phyloP scores from a whole-genome alignment of 2,888 invertebrate genomes.

The Cenopis cana region DNA sequence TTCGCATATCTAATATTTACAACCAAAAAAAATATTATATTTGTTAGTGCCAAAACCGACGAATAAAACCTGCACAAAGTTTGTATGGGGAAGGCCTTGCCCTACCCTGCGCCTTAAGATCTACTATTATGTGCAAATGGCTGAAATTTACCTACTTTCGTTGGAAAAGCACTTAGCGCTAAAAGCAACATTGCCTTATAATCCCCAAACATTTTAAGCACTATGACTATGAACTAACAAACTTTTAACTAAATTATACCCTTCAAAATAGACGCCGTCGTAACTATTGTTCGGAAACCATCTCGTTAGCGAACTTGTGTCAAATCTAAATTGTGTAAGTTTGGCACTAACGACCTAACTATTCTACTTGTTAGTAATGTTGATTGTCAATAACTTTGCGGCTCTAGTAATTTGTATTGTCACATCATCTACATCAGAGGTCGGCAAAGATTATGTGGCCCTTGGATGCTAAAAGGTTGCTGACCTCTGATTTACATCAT shows the following conservation, averaged over 20 bases:
- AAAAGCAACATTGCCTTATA: background rate
- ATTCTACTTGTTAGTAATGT: slow-evolving; percentile 28
- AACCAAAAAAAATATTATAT: too few species aligned
- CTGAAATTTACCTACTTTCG: background rate
- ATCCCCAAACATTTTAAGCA: slow-evolving; percentile 1
- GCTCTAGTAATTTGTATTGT: background rate
- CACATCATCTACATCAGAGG: too few species aligned
- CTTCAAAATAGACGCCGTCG: slow-evolving; percentile 1
- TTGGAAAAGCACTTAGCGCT: slow-evolving; percentile 13
- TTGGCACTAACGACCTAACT: slow-evolving; percentile 23
- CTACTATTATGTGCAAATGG: too few species aligned
- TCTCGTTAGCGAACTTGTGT: slow-evolving; percentile 32
- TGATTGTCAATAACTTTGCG: slow-evolving; percentile 3
- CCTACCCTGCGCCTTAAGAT: too few species aligned
- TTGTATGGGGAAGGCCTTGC: too few species aligned
- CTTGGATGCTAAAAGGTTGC: too few species aligned
- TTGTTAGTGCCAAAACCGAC: too few species aligned
- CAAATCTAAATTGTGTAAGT: slow-evolving; percentile 30
- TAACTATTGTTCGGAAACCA: slow-evolving; percentile 3
- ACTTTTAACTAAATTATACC: background rate
- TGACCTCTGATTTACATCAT: too few species aligned
- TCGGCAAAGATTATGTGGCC: too few species aligned
- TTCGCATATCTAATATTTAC: too few species aligned
- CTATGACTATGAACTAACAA: background rate
- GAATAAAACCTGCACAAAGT: too few species aligned